Evolutionary conservation across 2,113 vertebrate genomes (phyloP), one percentile per base, ranked within the genome.

Genomic region (Epinephelus fuscoguttatus): DNA sequence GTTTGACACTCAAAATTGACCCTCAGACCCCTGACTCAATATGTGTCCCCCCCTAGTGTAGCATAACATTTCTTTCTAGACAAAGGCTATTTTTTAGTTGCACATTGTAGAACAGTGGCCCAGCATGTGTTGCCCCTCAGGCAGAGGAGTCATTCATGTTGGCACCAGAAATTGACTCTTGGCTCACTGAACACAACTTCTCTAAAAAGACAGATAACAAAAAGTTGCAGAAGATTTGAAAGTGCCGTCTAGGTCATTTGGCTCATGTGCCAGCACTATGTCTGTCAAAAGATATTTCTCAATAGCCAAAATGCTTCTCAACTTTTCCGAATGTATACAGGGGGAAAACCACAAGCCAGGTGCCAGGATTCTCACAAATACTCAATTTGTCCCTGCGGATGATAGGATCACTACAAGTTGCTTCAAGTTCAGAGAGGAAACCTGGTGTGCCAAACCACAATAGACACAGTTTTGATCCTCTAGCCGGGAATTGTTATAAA

Each of bases 221-320:
- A 30, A 49, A 50, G 15, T 21, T 75, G 69, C 45, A 4, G 12
- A 62, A 50, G 23, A n/a, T 45, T 63, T 21, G 10, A 21, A 66
- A 75, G 55, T 63, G 53, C 55, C 42, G 40, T 23, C 60, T 9
- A 47, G 25, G 76, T 61, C 17, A 59, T 60, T 60, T 61, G 50
- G 19, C n/a, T 63, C 25, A 40, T 27, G 33, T 72, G 75, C 49
- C 79, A 84, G 52, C 66, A 70, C 55, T 2, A 15, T 47, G 23
- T 82, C 84, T 66, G n/a, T 84, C 57, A 81, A 73, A 75, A 52
- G 9, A 25, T 47, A 67, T 85, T 82, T 70, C 75, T 25, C 78
- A 86, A 81, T 42, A 76, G 25, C 21, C 33, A 23, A 61, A 86
- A 23, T 37, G 15, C 42, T 72, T 23, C 47, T 75, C 60, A 49